Conservation (phyloP, 1,140 invertebrate species). For the Ptiloglossa arizonensis region DNA sequence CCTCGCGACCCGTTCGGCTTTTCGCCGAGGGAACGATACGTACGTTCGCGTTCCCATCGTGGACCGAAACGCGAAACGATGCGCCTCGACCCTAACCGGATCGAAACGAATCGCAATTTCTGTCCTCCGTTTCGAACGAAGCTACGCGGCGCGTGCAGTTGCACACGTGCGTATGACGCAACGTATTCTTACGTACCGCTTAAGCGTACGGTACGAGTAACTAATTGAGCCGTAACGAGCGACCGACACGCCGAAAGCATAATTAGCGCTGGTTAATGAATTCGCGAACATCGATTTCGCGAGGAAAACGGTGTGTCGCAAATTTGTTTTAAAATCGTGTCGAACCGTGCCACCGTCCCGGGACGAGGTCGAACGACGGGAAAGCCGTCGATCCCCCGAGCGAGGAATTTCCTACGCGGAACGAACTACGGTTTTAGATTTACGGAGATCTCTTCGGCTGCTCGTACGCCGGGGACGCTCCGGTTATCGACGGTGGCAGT, state of each 20-base stretch:
- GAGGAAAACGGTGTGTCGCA: neutral
- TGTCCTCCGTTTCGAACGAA: neutral
- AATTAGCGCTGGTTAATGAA: neutral
- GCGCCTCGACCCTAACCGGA: neutral
- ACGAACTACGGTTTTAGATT: too few relatives aligned
- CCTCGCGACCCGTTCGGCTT: too few relatives aligned
- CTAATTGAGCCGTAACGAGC: neutral
- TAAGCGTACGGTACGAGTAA: neutral
- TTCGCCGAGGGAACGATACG: too few relatives aligned
- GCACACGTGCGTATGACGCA: slow-evolving; percentile 23
- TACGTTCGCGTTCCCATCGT: neutral
- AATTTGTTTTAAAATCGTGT: neutral
- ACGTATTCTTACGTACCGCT: neutral
- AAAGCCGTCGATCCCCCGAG: neutral
- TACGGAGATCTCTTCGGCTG: neutral
- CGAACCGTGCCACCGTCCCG: too few relatives aligned
- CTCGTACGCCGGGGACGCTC: neutral
- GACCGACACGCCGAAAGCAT: neutral
- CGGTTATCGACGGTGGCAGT: neutral
- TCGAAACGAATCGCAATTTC: slow-evolving; percentile 9
- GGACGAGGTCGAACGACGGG: too few relatives aligned
- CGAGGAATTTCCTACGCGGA: neutral
- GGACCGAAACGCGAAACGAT: neutral
- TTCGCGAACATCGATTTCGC: neutral
- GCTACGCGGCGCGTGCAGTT: neutral